Percentiles rank a stretch among this genome's conserved stretches.
phyloP scores from a whole-genome alignment of 2,797 vertebrate genomes.

The Acestrorhynchus altus region DNA sequence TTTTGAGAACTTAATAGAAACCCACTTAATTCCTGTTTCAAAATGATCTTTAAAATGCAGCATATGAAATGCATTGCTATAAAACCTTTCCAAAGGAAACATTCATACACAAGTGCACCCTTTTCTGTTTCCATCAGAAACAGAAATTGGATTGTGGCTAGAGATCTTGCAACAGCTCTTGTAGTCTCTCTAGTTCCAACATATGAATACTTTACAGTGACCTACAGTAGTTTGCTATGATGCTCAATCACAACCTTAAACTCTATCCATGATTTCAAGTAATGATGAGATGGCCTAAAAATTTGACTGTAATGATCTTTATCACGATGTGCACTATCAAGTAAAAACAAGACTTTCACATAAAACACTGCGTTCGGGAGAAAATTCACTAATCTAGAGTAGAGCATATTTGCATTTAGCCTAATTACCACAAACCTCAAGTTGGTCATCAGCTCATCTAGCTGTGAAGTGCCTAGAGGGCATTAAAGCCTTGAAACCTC shows the following conservation, averaged over 20 bases:
- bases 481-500: conserved; percentile 2
- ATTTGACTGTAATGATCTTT: not conserved
- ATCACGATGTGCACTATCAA: not conserved
- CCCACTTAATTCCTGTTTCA: not conserved
- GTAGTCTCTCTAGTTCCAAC: not conserved
- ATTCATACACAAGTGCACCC: conserved; percentile 18
- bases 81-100: conserved; percentile 29
- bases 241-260: not conserved
- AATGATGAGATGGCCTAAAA: not conserved
- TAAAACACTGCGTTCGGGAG: not conserved
- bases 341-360: not conserved
- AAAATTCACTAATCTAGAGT: not conserved
- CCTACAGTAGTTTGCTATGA: conserved; percentile 1
- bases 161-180: conserved; percentile 2
- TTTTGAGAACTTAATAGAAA: conserved; percentile 7
- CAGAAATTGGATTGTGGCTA: conserved; percentile 13
- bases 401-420: not conserved
- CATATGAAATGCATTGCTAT: not conserved
- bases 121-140: conserved; percentile 16
- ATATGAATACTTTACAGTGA: not conserved
- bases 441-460: not conserved
- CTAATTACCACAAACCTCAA: not conserved
- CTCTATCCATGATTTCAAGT: not conserved
- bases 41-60: not conserved
- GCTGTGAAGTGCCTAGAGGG: conserved; percentile 10